Base-by-base conservation (phyloP, 2,113 vertebrate species). In the Dipodomys ordii region DNA sequence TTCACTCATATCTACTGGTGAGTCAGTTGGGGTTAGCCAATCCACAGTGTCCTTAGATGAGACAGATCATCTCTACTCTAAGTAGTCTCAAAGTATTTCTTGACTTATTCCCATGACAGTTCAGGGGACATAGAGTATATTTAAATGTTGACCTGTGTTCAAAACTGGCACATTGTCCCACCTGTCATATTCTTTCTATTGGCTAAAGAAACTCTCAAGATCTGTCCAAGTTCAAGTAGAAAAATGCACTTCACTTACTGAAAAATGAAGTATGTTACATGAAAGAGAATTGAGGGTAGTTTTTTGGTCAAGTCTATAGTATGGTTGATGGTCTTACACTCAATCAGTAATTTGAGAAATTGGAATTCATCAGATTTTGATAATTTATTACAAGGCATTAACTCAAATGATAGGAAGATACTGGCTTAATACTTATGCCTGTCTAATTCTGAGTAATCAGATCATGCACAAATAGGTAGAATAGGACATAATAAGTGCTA, bases 331-430 rank as follows among this genome's bases (percentile, higher is more conserved):
- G 1, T 6, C 44, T 72, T 62, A 76, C 4, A 78, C 16, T 80
- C 27, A 72, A 65, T 73, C 19, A 39, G 5, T 39, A 57, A 86
- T 76, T 19, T 65, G 79, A 95, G n/a, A 90, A 78, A 79, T 81
- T 46, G 18, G 88, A 92, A 13, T 15, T 92, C 28, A 85, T 8
- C 10, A 90, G 71, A 91, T 62, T 93, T 77, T 87, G 90, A 67
- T 69, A 53, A 68, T 22, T 89, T 4, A 18, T 86, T 88, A 90
- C 7, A 86, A 92, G 11, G 11, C 82, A 25, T 79, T 90, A 23
- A 30, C 79, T 90, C 3, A 71, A 90, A 28, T 88, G 81, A 88
- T 32, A 65, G 19, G 32, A 25, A 88, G 49, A 85, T 85, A 71
- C 12, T 74, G 46, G 18, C 94, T 85, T 95, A 93, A 83, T 87